These are phyloP conservation scores for Acanthurus leucopareius DNA, from an alignment of 2,797 vertebrate species.

Conservation along the genomic window DNA sequence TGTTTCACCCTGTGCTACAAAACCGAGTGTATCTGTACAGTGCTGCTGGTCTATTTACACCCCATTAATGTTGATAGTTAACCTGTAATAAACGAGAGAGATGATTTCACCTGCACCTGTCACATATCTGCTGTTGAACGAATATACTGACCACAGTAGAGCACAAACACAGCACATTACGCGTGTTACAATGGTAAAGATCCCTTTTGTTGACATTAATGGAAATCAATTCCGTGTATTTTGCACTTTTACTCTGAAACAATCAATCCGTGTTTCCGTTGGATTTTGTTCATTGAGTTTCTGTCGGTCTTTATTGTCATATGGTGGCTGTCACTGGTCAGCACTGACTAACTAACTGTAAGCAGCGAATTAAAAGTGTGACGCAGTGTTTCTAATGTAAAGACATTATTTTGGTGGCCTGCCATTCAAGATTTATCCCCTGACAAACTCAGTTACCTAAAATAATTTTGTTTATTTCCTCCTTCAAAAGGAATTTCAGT, in stretches of 20 bases:
- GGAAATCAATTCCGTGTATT: background rate
- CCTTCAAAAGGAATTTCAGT: background rate
- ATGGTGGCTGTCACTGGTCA: background rate
- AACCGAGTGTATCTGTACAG: conserved; percentile 57
- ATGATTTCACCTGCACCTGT: conserved; percentile 11
- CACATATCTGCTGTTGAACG: background rate
- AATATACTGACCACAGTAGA: background rate
- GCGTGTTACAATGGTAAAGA: background rate
- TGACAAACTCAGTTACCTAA: background rate
- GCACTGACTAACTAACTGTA: too few relatives aligned
- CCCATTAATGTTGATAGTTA: conserved; percentile 33
- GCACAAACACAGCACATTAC: background rate
- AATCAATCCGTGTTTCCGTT: conserved; percentile 4
- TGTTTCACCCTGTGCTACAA: conserved; percentile 56
- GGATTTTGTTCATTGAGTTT: conserved; percentile 8
- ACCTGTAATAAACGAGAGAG: conserved; percentile 20
- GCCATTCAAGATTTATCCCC: background rate
- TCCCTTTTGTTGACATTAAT: conserved; percentile 7
- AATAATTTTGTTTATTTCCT: background rate
- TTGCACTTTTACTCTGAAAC: background rate
- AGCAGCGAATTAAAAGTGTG: background rate
- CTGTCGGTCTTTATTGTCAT: background rate
- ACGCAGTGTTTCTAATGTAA: background rate
- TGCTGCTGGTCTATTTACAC: conserved; percentile 54
- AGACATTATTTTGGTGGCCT: background rate